Evolutionary conservation across 2,888 invertebrate species (phyloP).

Genomic region (Calameuta pallipes): DNA sequence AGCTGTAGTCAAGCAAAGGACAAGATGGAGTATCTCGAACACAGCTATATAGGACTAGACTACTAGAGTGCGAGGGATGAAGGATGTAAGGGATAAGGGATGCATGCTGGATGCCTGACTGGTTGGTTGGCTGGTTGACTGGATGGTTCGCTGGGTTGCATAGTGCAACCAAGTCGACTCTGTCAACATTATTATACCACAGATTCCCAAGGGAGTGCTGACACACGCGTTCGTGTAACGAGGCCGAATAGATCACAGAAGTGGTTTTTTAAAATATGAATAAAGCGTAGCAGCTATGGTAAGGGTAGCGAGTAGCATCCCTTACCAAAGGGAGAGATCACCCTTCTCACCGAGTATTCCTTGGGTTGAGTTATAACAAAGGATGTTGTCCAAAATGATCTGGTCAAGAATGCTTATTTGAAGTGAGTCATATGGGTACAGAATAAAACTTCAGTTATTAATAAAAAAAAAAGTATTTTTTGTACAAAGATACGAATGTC

Average conservation of each 20-base stretch:
- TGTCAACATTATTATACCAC: constrained; percentile 62
- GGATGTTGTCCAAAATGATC: no score
- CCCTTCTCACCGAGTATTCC: no score
- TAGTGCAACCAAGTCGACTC: constrained; percentile 49
- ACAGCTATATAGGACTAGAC: background rate
- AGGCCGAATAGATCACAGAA: constrained; percentile 52
- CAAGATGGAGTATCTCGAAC: constrained; percentile 16
- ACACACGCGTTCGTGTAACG: constrained; percentile 30
- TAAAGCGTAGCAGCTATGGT: constrained; percentile 26
- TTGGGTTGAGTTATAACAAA: no score
- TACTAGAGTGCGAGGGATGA: background rate
- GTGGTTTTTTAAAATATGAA: constrained; percentile 58
- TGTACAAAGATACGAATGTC: no score
- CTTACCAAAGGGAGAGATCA: no score
- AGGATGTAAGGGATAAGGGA: constrained; percentile 7
- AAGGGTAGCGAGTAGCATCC: background rate
- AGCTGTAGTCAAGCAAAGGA: constrained; percentile 27
- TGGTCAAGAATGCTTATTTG: no score
- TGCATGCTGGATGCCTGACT: background rate
- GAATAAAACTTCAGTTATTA: no score
- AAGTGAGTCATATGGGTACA: no score
- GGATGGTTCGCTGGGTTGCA: constrained; percentile 43
- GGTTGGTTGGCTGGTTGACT: no score
- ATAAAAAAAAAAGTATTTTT: no score
- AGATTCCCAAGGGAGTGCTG: constrained; percentile 54